Conservation (phyloP, 2,888 invertebrate species). For the Toxonevra muliebris region DNA sequence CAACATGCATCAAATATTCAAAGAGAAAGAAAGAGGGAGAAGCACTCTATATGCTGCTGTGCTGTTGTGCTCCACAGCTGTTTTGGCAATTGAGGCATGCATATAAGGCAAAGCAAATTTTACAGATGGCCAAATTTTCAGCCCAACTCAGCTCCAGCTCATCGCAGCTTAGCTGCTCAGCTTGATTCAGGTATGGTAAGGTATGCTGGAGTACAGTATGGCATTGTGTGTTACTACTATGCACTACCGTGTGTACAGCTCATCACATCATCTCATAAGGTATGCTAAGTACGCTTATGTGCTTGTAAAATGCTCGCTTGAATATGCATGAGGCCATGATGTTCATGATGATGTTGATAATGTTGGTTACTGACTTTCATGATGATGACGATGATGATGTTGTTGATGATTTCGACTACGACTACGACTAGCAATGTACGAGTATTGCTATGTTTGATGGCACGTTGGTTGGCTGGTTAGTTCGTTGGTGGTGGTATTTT, state of each 20-base stretch:
- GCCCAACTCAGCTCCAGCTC: slow-evolving; percentile 15
- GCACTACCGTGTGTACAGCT: neutral
- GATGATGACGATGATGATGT: slow-evolving; percentile 8
- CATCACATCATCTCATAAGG: slow-evolving; percentile 20
- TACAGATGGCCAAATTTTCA: neutral
- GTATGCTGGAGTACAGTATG: neutral
- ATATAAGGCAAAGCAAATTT: too few species aligned
- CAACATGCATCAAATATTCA: too few species aligned
- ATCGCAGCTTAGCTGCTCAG: slow-evolving; percentile 11
- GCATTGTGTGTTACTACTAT: neutral
- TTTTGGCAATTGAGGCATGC: too few species aligned
- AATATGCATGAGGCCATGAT: slow-evolving; percentile 55
- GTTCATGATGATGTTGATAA: slow-evolving; percentile 37
- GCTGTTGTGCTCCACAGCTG: too few species aligned
- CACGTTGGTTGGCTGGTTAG: neutral
- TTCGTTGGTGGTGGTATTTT: slow-evolving; percentile 17
- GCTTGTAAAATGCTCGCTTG: slow-evolving; percentile 51
- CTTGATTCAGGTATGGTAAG: too few species aligned
- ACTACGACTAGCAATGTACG: slow-evolving; percentile 21
- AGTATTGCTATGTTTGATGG: neutral
- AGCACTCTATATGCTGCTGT: too few species aligned
- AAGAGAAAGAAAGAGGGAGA: too few species aligned
- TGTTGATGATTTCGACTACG: slow-evolving; percentile 10
- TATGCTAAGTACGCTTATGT: slow-evolving; percentile 48
- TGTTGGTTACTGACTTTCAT: slow-evolving; percentile 9